Conservation (phyloP, 2,888 invertebrate species). For the Ophioninae sp. region DNA sequence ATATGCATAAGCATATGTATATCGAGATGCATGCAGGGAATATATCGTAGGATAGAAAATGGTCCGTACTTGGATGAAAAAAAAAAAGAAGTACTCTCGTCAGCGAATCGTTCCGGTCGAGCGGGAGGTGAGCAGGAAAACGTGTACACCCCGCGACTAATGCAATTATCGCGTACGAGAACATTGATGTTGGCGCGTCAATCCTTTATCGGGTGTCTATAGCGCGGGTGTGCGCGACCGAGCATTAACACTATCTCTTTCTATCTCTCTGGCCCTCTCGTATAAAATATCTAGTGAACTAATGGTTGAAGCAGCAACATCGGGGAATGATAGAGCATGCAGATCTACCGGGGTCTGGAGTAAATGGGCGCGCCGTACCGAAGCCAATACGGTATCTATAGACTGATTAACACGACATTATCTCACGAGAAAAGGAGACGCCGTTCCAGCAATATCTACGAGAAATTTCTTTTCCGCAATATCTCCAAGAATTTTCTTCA, state of each 20-base stretch:
- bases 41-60: background rate
- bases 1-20: background rate
- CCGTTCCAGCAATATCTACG: background rate
- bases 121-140: constrained; percentile 44
- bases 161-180: constrained; percentile 67
- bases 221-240: constrained; percentile 49
- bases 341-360: constrained; percentile 38
- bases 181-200: constrained; percentile 62
- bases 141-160: constrained; percentile 56
- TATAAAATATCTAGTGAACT: constrained; percentile 56
- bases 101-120: constrained; percentile 44
- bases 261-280: constrained; percentile 30
- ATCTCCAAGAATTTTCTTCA: background rate
- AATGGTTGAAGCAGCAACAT: constrained; percentile 53
- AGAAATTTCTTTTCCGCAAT: background rate
- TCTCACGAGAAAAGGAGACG: background rate
- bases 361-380: constrained; percentile 53
- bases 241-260: constrained; percentile 53
- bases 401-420: constrained; percentile 43
- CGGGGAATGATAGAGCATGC: constrained; percentile 29
- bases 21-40: background rate
- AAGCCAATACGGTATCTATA: constrained; percentile 34
- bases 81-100: constrained; percentile 16
- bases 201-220: constrained; percentile 57
- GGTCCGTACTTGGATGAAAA: background rate